phyloP scores from a whole-genome alignment of 2,797 vertebrate genomes.

The Protosalanx chinensis region DNA sequence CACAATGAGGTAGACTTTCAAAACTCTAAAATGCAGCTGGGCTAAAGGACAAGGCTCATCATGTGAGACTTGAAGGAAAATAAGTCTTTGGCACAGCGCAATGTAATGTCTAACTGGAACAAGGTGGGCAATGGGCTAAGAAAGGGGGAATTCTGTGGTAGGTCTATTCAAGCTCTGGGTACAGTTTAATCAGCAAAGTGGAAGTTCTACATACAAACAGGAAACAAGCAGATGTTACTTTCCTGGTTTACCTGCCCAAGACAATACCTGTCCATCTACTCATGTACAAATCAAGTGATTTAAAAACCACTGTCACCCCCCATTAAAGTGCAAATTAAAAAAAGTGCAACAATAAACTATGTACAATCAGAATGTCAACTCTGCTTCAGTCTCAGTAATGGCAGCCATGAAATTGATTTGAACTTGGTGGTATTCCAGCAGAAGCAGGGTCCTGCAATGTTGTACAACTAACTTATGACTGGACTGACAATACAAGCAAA shows the following conservation, averaged over 20 bases:
- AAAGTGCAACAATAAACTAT: slow-evolving; percentile 95
- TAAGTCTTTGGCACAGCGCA: slow-evolving; percentile 95
- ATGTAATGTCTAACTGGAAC: slow-evolving; percentile 74
- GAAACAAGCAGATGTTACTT: slow-evolving; percentile 73
- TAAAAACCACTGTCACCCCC: slow-evolving; percentile 94
- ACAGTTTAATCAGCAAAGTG: slow-evolving; percentile 78
- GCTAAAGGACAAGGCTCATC: slow-evolving; percentile 87
- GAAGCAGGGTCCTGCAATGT: slow-evolving; percentile 59
- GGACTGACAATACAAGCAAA: slow-evolving; percentile 65
- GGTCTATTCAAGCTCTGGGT: slow-evolving; percentile 84
- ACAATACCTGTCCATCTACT: slow-evolving; percentile 76
- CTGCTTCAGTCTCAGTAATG: slow-evolving; percentile 78
- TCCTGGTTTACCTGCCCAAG: slow-evolving; percentile 68
- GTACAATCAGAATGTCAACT: slow-evolving; percentile 80
- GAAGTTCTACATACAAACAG: slow-evolving; percentile 80
- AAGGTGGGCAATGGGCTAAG: slow-evolving; percentile 62
- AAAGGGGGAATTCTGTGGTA: slow-evolving; percentile 65
- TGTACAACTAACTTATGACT: slow-evolving; percentile 62
- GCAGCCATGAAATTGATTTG: slow-evolving; percentile 61
- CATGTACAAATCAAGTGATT: slow-evolving; percentile 91
- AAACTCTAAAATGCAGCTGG: slow-evolving; percentile 97
- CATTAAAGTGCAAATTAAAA: slow-evolving; percentile 97
- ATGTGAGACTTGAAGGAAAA: slow-evolving; percentile 69
- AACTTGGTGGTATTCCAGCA: slow-evolving; percentile 57
- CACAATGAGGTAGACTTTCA: slow-evolving; percentile 99